Conservation (phyloP, 2,888 invertebrate species). For the Lithophane semibrunnea region DNA sequence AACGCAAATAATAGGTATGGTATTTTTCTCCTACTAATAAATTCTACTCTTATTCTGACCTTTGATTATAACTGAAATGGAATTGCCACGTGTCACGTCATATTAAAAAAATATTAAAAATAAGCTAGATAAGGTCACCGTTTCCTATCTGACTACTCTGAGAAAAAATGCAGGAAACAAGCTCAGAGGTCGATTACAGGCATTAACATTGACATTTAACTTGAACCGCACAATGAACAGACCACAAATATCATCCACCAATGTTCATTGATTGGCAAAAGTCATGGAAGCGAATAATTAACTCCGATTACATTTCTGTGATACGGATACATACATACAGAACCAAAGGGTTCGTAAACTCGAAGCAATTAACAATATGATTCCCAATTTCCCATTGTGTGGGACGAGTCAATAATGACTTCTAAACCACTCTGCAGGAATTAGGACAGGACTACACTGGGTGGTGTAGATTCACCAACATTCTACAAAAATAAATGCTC, state of each 20-base stretch:
- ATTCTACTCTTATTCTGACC: background rate
- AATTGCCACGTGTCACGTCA: too few relatives aligned
- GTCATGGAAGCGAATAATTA: slow-evolving; percentile 37
- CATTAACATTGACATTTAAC: background rate
- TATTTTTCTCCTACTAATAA: background rate
- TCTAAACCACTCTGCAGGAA: background rate
- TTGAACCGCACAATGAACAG: background rate
- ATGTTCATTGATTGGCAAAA: slow-evolving; percentile 33
- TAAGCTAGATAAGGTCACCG: too few relatives aligned
- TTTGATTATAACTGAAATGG: background rate
- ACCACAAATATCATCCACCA: slow-evolving; percentile 18
- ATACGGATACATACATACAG: background rate
- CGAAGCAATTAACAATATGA: slow-evolving; percentile 32
- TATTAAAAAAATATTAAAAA: too few relatives aligned
- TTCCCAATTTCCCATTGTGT: background rate
- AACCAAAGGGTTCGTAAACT: slow-evolving; percentile 4
- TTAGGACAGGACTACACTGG: background rate
- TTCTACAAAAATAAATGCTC: slow-evolving; percentile 10
- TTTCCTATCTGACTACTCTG: too few relatives aligned
- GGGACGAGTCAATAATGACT: slow-evolving; percentile 22
- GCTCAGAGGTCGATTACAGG: background rate
- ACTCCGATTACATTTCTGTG: slow-evolving; percentile 26
- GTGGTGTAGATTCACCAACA: slow-evolving; percentile 1
- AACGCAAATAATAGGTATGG: background rate
- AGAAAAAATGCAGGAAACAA: too few relatives aligned